Percentiles rank a stretch among this genome's conserved stretches.
phyloP scores from a whole-genome alignment of 2,888 invertebrate species.

The Sacculina carcini region DNA sequence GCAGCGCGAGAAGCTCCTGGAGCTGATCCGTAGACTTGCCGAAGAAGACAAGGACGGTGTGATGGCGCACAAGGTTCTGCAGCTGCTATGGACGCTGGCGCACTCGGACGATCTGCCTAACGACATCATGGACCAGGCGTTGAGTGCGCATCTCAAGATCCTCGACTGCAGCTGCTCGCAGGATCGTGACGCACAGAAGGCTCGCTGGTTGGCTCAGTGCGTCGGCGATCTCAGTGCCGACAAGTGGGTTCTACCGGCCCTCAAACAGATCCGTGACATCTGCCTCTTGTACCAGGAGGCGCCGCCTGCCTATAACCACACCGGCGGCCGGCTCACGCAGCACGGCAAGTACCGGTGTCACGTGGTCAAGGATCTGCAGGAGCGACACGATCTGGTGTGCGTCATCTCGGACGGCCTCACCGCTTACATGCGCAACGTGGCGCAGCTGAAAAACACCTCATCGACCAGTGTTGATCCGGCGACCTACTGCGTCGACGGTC shows the following conservation, averaged over 20 bases:
- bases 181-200: constrained; percentile 84
- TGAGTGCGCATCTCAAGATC: constrained; percentile 85
- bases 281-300: constrained; percentile 71
- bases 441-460: constrained; percentile 29
- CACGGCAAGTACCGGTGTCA: constrained; percentile 8
- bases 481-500: constrained; percentile 33
- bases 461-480: constrained; percentile 17
- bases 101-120: constrained; percentile 87
- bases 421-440: constrained; percentile 59
- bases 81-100: constrained; percentile 84
- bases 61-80: constrained; percentile 90
- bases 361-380: constrained; percentile 69
- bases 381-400: constrained; percentile 72
- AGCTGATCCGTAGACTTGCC: constrained; percentile 74
- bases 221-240: constrained; percentile 78
- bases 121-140: constrained; percentile 88
- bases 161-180: constrained; percentile 82
- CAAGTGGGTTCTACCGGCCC: constrained; percentile 75
- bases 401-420: constrained; percentile 66
- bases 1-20: constrained; percentile 78
- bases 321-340: constrained; percentile 10
- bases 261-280: constrained; percentile 85
- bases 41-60: constrained; percentile 97
- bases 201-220: constrained; percentile 79
- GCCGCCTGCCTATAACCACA: constrained; percentile 29